These are phyloP conservation scores for Drosophila nr. medialis DNA, from an alignment of 2,888 invertebrate species.

Conservation along the genomic window DNA sequence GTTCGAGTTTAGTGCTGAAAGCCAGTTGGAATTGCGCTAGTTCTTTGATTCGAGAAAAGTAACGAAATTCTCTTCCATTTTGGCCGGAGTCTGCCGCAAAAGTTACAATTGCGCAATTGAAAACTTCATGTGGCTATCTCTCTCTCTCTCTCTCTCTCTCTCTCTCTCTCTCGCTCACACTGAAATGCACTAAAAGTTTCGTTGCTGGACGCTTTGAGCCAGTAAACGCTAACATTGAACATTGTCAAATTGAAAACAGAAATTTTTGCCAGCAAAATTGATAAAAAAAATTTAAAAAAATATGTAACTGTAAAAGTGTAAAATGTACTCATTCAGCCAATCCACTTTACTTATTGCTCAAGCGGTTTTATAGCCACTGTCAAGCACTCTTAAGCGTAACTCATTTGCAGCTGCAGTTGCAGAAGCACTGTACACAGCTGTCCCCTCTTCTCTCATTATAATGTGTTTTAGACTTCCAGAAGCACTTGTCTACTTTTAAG, in stretches of 20 bases:
- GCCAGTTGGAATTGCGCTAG: conserved; percentile 65
- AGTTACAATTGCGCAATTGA: conserved; percentile 62
- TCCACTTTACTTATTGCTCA: neutral
- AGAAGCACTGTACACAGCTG: neutral
- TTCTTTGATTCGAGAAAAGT: conserved; percentile 54
- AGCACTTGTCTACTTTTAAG: neutral
- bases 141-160: neutral
- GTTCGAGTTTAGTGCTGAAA: conserved; percentile 29
- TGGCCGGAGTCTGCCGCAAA: conserved; percentile 30
- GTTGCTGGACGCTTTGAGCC: conserved; percentile 55
- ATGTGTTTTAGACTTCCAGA: neutral
- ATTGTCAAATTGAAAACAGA: conserved; percentile 24
- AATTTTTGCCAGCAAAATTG: conserved; percentile 10
- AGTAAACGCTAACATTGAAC: conserved; percentile 54
- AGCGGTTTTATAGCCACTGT: neutral
- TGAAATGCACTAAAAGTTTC: conserved; percentile 40
- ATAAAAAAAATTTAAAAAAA: neutral
- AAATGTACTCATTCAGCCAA: neutral
- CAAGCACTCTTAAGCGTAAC: neutral
- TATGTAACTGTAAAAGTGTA: neutral
- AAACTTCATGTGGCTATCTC: conserved; percentile 18
- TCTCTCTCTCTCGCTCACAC: neutral
- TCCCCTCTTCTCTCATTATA: neutral
- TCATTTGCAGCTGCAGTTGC: neutral
- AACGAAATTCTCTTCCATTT: conserved; percentile 45